A percentile compares a stretch with the other conserved stretches of the same genome.
phyloP scores from a whole-genome alignment of 2,888 invertebrate genomes.

The Conistra vaccinii region DNA sequence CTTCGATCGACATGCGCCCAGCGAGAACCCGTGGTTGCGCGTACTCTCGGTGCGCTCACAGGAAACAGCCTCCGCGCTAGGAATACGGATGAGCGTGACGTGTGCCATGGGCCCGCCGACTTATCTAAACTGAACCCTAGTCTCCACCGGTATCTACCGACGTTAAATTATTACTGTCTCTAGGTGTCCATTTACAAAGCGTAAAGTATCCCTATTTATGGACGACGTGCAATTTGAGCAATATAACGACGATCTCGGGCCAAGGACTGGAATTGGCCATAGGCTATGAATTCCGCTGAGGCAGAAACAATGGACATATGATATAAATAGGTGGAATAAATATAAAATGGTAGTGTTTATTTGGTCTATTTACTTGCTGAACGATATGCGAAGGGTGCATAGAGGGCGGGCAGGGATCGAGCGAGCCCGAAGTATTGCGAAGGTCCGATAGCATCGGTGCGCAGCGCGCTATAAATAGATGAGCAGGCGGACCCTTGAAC shows the following conservation, averaged over 20 bases:
- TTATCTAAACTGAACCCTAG: slow-evolving; percentile 72
- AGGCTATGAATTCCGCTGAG: slow-evolving; percentile 85
- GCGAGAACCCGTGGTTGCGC: slow-evolving; percentile 74
- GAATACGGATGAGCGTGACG: slow-evolving; percentile 88
- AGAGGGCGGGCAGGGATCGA: slow-evolving; percentile 85
- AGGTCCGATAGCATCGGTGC: slow-evolving; percentile 85
- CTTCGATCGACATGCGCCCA: slow-evolving; percentile 66
- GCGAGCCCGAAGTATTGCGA: slow-evolving; percentile 81
- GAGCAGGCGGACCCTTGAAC: slow-evolving; percentile 88
- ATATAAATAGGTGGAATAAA: slow-evolving; percentile 88
- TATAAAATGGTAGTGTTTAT: slow-evolving; percentile 84
- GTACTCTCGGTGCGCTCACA: slow-evolving; percentile 78
- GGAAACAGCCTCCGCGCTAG: slow-evolving; percentile 85
- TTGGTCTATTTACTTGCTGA: slow-evolving; percentile 87
- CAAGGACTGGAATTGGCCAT: slow-evolving; percentile 78
- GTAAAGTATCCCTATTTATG: slow-evolving; percentile 73
- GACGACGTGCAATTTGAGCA: slow-evolving; percentile 77
- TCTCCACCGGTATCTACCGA: slow-evolving; percentile 72
- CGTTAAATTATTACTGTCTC: slow-evolving; percentile 73
- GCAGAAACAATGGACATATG: slow-evolving; percentile 87
- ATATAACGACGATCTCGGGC: slow-evolving; percentile 78
- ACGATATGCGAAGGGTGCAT: slow-evolving; percentile 87
- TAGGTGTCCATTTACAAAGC: slow-evolving; percentile 69
- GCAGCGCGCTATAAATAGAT: slow-evolving; percentile 88
- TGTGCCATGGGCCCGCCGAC: slow-evolving; percentile 74